Conservation (phyloP, 2,888 invertebrate species). For the Ptilodon capucinus region DNA sequence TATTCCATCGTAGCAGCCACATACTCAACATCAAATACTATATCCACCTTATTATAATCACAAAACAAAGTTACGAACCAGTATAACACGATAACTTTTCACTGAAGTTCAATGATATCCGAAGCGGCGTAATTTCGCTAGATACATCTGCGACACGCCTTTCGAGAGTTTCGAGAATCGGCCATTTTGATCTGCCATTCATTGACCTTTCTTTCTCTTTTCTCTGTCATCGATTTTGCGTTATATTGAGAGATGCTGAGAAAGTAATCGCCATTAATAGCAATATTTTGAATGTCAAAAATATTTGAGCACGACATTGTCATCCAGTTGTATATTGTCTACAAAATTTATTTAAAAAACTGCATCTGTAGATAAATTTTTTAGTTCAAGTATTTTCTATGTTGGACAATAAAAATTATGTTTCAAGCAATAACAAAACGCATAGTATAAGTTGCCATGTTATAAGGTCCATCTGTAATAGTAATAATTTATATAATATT, state of each 20-base stretch:
- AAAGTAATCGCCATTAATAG: too few relatives aligned
- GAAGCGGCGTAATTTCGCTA: slow-evolving; percentile 61
- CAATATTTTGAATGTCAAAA: too few relatives aligned
- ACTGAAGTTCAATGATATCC: slow-evolving; percentile 72
- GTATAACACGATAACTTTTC: slow-evolving; percentile 77
- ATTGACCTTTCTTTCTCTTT: slow-evolving; percentile 42
- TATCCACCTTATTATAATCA: slow-evolving; percentile 77
- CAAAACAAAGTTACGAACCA: slow-evolving; percentile 82
- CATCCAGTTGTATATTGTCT: too few relatives aligned
- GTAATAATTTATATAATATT: neutral
- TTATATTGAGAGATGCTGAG: neutral
- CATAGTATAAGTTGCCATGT: neutral
- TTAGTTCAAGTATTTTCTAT: too few relatives aligned
- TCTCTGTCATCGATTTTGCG: slow-evolving; percentile 3
- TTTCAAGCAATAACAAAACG: neutral
- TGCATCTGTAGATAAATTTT: too few relatives aligned
- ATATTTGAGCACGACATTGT: too few relatives aligned
- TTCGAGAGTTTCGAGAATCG: slow-evolving; percentile 58
- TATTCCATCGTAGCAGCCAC: slow-evolving; percentile 22
- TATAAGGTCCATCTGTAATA: neutral
- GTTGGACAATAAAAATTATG: too few relatives aligned
- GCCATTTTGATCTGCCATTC: slow-evolving; percentile 72
- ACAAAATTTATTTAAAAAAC: too few relatives aligned
- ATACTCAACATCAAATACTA: slow-evolving; percentile 51
- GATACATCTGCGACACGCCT: slow-evolving; percentile 71